Percentiles rank a stretch among this genome's conserved stretches.
Evolutionary conservation across 2,797 vertebrate genomes (phyloP).

Genomic region (Siniperca undulata): DNA sequence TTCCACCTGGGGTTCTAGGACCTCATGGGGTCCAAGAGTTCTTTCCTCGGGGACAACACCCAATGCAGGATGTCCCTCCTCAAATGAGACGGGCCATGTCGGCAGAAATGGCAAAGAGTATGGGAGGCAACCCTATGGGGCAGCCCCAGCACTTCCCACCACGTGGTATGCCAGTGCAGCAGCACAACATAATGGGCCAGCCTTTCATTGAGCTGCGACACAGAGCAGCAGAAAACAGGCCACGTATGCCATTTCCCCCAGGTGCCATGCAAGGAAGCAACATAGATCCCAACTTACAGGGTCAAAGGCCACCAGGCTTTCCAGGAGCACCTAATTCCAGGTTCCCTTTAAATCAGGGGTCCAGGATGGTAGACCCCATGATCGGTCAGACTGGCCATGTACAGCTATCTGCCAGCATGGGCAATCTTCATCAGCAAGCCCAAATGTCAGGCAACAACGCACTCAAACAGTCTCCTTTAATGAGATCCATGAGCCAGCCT

Average conservation of each 20-base stretch:
- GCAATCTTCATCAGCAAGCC: constrained; percentile 88
- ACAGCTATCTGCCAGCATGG: constrained; percentile 88
- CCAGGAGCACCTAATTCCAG: constrained; percentile 86
- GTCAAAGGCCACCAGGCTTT: constrained; percentile 86
- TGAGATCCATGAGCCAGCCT: constrained; percentile 91
- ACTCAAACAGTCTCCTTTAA: constrained; percentile 84
- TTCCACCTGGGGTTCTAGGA: constrained; percentile 88
- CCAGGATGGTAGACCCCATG: constrained; percentile 86
- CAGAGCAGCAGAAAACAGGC: constrained; percentile 90
- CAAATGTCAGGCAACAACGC: constrained; percentile 82
- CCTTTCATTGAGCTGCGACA: constrained; percentile 97
- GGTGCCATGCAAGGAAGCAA: constrained; percentile 79
- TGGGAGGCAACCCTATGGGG: constrained; percentile 85
- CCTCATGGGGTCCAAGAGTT: constrained; percentile 89
- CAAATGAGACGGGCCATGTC: constrained; percentile 94
- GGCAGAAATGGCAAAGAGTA: constrained; percentile 88
- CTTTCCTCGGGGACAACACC: constrained; percentile 90
- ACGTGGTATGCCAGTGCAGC: constrained; percentile 91
- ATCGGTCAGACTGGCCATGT: constrained; percentile 81
- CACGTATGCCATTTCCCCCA: constrained; percentile 87
- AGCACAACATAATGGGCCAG: constrained; percentile 97
- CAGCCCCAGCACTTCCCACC: constrained; percentile 90
- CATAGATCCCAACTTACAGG: constrained; percentile 86
- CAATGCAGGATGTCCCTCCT: constrained; percentile 89
- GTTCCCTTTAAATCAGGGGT: constrained; percentile 83